Conservation (phyloP, 2,113 vertebrate genomes). For the Epinephelus cyanopodus region DNA sequence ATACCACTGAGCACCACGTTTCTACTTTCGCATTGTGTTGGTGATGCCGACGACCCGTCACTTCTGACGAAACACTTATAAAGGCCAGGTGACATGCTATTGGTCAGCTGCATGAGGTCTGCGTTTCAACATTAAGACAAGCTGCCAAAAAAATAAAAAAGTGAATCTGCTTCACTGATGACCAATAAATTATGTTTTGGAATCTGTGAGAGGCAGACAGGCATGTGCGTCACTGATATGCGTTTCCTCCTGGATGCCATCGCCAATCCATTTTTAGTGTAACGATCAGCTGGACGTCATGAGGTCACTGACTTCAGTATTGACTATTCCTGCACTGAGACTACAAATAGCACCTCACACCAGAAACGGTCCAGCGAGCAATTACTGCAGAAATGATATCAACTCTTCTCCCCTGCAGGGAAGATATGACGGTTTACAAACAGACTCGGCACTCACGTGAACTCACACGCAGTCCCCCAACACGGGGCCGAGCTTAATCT, state of each 20-base stretch:
- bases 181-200: slow-evolving; percentile 6
- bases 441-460: not conserved
- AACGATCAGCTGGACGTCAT: slow-evolving; percentile 13
- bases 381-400: not conserved
- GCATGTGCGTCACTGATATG: not conserved
- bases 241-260: not conserved
- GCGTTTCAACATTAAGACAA: no score
- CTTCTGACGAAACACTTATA: not conserved
- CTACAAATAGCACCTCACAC: slow-evolving; percentile 9
- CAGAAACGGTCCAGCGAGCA: slow-evolving; percentile 5
- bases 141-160: not conserved
- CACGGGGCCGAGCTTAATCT: not conserved
- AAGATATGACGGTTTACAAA: not conserved
- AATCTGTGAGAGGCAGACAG: not conserved
- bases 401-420: not conserved
- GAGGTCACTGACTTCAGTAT: slow-evolving; percentile 16
- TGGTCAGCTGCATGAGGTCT: not conserved
- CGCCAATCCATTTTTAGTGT: not conserved
- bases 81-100: not conserved
- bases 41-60: not conserved
- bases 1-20: no score
- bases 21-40: not conserved
- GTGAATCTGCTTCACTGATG: not conserved
- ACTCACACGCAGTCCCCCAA: not conserved
- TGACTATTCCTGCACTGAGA: not conserved